phyloP scores from a whole-genome alignment of 2,797 vertebrate genomes.

The Staurois parvus region DNA sequence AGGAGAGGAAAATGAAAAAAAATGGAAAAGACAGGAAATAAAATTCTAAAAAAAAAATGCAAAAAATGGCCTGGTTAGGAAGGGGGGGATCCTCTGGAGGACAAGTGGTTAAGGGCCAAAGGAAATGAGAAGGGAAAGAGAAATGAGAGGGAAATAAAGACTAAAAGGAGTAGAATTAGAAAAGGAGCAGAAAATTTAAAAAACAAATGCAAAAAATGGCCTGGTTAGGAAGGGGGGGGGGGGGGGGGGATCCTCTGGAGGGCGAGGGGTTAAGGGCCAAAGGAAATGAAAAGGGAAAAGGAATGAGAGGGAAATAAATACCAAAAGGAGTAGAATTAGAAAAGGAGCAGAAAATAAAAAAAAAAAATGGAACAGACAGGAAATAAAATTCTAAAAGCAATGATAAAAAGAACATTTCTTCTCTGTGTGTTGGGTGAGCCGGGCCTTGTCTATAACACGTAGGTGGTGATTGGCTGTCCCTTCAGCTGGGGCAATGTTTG shows the following conservation, averaged over 20 bases:
- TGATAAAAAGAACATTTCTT: neutral
- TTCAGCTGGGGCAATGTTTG: constrained; percentile 69
- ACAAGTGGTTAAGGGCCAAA: no score
- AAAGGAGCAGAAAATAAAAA: neutral
- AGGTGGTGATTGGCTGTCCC: constrained; percentile 64
- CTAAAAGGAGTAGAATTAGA: no score
- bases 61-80: no score
- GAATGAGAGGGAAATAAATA: neutral
- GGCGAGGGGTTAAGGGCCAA: neutral
- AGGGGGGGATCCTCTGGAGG: no score
- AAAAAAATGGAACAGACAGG: neutral
- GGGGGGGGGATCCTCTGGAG: neutral
- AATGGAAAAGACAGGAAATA: neutral
- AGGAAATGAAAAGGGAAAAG: neutral
- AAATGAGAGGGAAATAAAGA: no score
- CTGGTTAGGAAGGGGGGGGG: neutral
- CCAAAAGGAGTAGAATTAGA: neutral
- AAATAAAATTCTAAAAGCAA: neutral
- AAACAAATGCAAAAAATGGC: neutral
- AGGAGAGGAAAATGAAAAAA: no score
- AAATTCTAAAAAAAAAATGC: neutral
- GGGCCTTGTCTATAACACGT: neutral
- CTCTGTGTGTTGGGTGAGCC: no score
- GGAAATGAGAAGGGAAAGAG: no score
- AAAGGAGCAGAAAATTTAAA: neutral